Conservation (phyloP, 2,113 vertebrate species). For the Actenoides hombroni region DNA sequence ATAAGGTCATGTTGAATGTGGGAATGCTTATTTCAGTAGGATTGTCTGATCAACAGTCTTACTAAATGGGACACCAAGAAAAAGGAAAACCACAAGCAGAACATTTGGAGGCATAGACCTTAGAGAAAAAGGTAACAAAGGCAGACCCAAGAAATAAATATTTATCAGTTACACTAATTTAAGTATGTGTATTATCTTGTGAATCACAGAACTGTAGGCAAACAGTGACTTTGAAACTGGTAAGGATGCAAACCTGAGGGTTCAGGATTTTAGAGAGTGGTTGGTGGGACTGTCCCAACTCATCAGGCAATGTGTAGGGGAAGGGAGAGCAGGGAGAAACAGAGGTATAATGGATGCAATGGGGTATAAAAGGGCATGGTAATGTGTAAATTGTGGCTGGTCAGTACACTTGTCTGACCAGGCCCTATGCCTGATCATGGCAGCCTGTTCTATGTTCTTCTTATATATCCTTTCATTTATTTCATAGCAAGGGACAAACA, state of each 20-base stretch:
- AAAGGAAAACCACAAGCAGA: not conserved
- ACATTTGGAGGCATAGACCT: not conserved
- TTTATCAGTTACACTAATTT: not conserved
- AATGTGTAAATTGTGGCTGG: not conserved
- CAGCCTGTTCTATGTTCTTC: not conserved
- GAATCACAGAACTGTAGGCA: not conserved
- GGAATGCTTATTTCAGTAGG: not conserved
- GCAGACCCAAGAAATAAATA: not conserved
- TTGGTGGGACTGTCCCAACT: not conserved
- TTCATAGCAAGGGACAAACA: not conserved
- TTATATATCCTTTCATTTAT: not conserved
- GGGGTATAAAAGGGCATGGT: not conserved
- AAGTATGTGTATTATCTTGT: not conserved
- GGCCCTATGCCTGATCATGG: not conserved
- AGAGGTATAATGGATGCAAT: not conserved
- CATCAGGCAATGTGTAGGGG: not conserved
- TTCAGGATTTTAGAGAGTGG: not conserved
- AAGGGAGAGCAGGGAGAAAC: not conserved
- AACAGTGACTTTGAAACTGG: accelerated
- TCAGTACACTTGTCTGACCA: not conserved
- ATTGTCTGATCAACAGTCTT: not conserved
- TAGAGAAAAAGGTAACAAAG: not conserved
- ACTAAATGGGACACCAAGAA: not conserved
- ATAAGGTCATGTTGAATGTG: not conserved
- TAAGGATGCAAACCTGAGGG: not conserved